Base-by-base conservation (phyloP, 1,140 invertebrate genomes). In the Heliothis subflexa region DNA sequence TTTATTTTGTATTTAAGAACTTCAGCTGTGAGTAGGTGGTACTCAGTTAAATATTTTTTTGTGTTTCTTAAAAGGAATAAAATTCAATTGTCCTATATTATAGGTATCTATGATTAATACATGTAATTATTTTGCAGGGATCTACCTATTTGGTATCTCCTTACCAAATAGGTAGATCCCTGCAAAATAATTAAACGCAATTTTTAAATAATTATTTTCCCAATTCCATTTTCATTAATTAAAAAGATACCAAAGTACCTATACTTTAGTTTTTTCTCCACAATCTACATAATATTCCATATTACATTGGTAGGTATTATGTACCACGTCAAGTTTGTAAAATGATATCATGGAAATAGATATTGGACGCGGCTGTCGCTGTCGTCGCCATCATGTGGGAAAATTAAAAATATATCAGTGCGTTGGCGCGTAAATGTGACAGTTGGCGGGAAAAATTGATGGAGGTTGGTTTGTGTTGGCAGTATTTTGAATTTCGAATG, bases 371-470 rank as follows among this genome's bases (percentile, higher is more conserved):
- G 75, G 71, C 66, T 76, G 70, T 78, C 78, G 71, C 66, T 76
- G 70, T 78, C 79, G 66, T 11, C 73, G 59, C 73, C 57, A 75
- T 75, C 4, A 49, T 75, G 59, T 81, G 78, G 72, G 80, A 81
- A 86, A 87, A 85, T 89, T 86, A 88, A 89, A 89, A 88, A 89
- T 88, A 79, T 85, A 86, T 83, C 87, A 85, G 86, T 80, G 82
- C 88, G 86, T 86, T 85, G 86, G 86, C 85, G 88, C 90, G 89
- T 90, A 83, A 89, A 87, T 83, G 80, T 89, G 87, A 88, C 88
- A 88, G 88, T 83, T 85, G 87, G 86, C 89, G 86, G 89, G 77
- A 87, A 85, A 25, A 90, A 88, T 55, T 33, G 50, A 55, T 71
- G 25, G 10, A 33, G 49, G 49, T 50, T 52, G 3, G 64, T 50